Evolutionary conservation across 2,888 invertebrate species (phyloP).

Genomic region (Eupithecia vulgata): DNA sequence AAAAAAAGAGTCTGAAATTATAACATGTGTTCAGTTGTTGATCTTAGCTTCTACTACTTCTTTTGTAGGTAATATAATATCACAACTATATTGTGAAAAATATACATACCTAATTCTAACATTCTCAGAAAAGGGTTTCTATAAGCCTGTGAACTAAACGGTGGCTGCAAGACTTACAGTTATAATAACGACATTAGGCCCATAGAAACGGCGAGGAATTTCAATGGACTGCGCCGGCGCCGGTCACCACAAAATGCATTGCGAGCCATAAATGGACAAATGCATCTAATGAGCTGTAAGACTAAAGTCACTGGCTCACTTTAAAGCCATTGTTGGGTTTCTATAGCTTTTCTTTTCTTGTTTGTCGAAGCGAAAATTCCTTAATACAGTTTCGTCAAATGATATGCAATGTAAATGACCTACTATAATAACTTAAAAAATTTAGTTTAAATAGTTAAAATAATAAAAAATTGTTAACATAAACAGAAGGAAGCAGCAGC

Average conservation of each 20-base stretch:
- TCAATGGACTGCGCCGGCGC: constrained; percentile 48
- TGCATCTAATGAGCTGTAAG: constrained; percentile 37
- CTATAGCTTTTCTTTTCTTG: not conserved
- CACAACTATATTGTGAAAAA: not conserved
- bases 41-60: not conserved
- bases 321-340: constrained; percentile 11
- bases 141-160: constrained; percentile 33
- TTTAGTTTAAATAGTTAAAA: too few relatives aligned
- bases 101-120: not conserved
- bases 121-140: constrained; percentile 20
- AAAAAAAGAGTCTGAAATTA: not conserved
- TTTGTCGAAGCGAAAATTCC: not conserved
- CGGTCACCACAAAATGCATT: constrained; percentile 41
- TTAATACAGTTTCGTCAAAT: not conserved
- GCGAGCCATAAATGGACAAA: constrained; percentile 35
- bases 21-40: not conserved
- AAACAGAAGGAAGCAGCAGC: too few relatives aligned
- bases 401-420: too few relatives aligned
- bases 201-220: constrained; percentile 59
- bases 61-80: not conserved
- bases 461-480: too few relatives aligned
- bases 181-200: constrained; percentile 63
- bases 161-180: constrained; percentile 54
- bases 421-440: too few relatives aligned
- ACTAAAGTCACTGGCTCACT: constrained; percentile 18